Percentiles rank a stretch among this genome's conserved stretches.
phyloP scores from a whole-genome alignment of 2,888 invertebrate species.

The Nycteola revayana region DNA sequence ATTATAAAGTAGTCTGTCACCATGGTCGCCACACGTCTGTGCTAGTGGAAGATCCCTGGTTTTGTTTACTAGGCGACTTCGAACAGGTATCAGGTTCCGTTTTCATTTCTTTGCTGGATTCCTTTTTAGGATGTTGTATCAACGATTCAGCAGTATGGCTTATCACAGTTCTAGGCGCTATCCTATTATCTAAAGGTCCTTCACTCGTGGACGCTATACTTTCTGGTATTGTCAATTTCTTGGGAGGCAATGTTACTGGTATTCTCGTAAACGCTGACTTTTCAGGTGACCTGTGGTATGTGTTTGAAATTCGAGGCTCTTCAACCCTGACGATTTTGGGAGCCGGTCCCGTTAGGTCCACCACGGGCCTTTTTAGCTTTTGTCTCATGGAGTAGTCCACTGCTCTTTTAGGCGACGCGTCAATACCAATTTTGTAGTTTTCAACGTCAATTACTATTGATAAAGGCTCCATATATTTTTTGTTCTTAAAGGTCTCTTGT shows the following conservation, averaged over 20 bases:
- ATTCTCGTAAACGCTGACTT: constrained; percentile 56
- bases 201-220: constrained; percentile 55
- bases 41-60: constrained; percentile 56
- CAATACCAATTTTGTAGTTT: constrained; percentile 74
- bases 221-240: constrained; percentile 55
- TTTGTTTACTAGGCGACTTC: constrained; percentile 44
- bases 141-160: constrained; percentile 71
- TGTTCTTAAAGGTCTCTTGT: constrained; percentile 57
- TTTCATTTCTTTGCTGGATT: constrained; percentile 29
- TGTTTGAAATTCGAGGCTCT: constrained; percentile 38
- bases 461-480: constrained; percentile 69
- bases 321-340: constrained; percentile 57
- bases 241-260: constrained; percentile 39
- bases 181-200: constrained; percentile 24
- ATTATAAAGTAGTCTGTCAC: too few species aligned
- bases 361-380: constrained; percentile 62
- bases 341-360: constrained; percentile 51
- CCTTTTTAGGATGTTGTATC: constrained; percentile 50
- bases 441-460: constrained; percentile 76
- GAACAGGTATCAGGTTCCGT: constrained; percentile 54
- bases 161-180: constrained; percentile 57
- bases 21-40: constrained; percentile 75
- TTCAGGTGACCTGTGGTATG: constrained; percentile 35
- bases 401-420: constrained; percentile 73
- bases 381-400: constrained; percentile 72